Evolutionary conservation across 2,797 vertebrate genomes (phyloP).

Genomic region (Etheostoma perlongum): DNA sequence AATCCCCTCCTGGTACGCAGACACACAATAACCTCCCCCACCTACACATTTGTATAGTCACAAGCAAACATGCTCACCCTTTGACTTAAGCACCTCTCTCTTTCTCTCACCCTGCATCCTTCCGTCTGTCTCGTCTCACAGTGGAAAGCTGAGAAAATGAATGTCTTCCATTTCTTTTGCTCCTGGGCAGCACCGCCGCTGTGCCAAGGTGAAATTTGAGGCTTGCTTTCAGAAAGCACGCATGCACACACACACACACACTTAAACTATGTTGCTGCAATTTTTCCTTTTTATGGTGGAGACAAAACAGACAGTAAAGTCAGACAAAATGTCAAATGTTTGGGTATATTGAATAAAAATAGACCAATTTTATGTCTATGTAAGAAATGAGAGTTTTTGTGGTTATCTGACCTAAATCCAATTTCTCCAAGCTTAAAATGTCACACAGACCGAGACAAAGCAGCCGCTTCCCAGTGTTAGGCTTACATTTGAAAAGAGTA

Average conservation of each 20-base stretch:
- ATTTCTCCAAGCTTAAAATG: background rate
- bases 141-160: slow-evolving; percentile 65
- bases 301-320: background rate
- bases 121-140: slow-evolving; percentile 39
- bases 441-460: background rate
- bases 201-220: slow-evolving; percentile 68
- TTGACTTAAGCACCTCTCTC: slow-evolving; percentile 43
- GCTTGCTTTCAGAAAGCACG: slow-evolving; percentile 39
- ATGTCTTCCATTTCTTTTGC: slow-evolving; percentile 63
- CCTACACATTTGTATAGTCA: slow-evolving; percentile 24
- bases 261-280: too few species aligned
- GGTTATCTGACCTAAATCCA: background rate
- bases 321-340: too few species aligned
- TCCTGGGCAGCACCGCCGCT: slow-evolving; percentile 39
- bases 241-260: slow-evolving; percentile 20
- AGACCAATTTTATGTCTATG: background rate
- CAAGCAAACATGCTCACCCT: slow-evolving; percentile 6
- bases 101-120: slow-evolving; percentile 34
- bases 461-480: background rate
- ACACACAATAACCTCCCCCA: slow-evolving; percentile 13
- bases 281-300: background rate
- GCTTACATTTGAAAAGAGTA: slow-evolving; percentile 8
- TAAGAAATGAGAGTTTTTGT: background rate
- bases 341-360: too few species aligned
- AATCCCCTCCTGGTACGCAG: slow-evolving; percentile 1